Percentiles rank a stretch among this genome's conserved stretches.
Evolutionary conservation across 2,797 vertebrate genomes (phyloP).

Genomic region (Erethizon dorsatum): DNA sequence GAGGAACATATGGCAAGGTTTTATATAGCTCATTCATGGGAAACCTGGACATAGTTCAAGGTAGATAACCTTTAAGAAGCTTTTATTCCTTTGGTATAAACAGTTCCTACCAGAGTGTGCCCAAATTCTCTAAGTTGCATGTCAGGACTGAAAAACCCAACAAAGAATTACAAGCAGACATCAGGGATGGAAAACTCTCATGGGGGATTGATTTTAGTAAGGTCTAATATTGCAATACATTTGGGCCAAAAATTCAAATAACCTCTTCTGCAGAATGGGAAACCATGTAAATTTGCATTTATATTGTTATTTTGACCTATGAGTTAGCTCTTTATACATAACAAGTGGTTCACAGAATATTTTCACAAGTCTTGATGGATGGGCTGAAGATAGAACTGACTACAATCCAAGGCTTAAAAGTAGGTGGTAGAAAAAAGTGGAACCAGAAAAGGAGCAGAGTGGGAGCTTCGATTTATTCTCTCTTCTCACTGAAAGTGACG

Average conservation of each 20-base stretch:
- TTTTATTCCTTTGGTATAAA: slow-evolving; percentile 68
- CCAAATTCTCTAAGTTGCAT: slow-evolving; percentile 46
- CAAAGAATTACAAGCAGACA: slow-evolving; percentile 32
- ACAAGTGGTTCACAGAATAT: slow-evolving; percentile 61
- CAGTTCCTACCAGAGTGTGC: slow-evolving; percentile 25
- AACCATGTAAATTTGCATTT: slow-evolving; percentile 68
- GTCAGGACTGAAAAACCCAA: slow-evolving; percentile 13
- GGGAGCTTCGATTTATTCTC: slow-evolving; percentile 41
- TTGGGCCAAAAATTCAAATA: slow-evolving; percentile 65
- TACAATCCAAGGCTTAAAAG: slow-evolving; percentile 38
- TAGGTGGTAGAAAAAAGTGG: neutral
- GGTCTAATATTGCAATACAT: slow-evolving; percentile 51
- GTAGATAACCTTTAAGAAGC: slow-evolving; percentile 72
- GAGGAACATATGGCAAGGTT: slow-evolving; percentile 71
- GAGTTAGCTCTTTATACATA: slow-evolving; percentile 64
- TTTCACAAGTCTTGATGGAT: slow-evolving; percentile 60
- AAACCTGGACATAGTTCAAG: slow-evolving; percentile 74
- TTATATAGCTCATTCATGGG: slow-evolving; percentile 63
- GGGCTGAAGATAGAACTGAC: slow-evolving; percentile 64
- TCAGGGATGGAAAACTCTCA: slow-evolving; percentile 14
- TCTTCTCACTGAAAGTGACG: neutral
- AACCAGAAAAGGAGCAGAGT: slow-evolving; percentile 27
- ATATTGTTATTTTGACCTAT: slow-evolving; percentile 77
- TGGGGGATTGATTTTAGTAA: slow-evolving; percentile 56
- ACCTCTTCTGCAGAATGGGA: slow-evolving; percentile 35